These are phyloP conservation scores for Drosophila hydei DNA, from an alignment of 1,140 invertebrate genomes.

Conservation along the genomic window DNA sequence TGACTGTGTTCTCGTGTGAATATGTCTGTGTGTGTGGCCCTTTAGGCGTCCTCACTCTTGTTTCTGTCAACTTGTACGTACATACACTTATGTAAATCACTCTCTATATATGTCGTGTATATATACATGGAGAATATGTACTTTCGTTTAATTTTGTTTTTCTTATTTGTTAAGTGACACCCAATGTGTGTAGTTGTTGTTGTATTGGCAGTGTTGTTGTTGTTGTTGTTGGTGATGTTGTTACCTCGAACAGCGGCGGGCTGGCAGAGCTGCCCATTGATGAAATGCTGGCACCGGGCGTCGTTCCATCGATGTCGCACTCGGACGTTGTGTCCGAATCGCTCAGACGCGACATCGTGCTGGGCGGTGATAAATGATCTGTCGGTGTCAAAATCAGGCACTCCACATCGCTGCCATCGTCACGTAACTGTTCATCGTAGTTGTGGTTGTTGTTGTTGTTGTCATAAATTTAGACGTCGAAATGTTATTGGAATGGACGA, in stretches of 20 bases:
- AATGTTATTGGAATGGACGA: constrained; percentile 51
- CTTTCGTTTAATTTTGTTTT: constrained; percentile 39
- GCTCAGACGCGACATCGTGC: constrained; percentile 93
- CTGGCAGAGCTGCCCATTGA: constrained; percentile 95
- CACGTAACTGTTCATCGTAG: constrained; percentile 73
- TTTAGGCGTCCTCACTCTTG: constrained; percentile 36
- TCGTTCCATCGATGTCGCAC: constrained; percentile 92
- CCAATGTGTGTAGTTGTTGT: constrained; percentile 33
- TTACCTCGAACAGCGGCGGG: constrained; percentile 86
- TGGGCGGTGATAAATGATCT: constrained; percentile 96
- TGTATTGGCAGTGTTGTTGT: constrained; percentile 30
- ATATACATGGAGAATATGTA: constrained; percentile 61
- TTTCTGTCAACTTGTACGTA: constrained; percentile 43
- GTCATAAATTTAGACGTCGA: constrained; percentile 69
- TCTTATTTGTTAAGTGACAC: constrained; percentile 18
- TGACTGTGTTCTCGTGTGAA: constrained; percentile 25
- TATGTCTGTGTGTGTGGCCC: constrained; percentile 29
- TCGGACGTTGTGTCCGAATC: constrained; percentile 96
- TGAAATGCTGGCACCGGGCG: constrained; percentile 90
- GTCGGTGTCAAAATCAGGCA: constrained; percentile 87
- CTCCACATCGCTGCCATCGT: constrained; percentile 84
- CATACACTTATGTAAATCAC: constrained; percentile 9
- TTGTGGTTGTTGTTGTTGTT: constrained; percentile 52
- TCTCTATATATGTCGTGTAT: constrained; percentile 11
- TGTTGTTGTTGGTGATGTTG: constrained; percentile 45